Evolutionary conservation across 2,888 invertebrate species (phyloP).

Genomic region (Diploptera punctata): DNA sequence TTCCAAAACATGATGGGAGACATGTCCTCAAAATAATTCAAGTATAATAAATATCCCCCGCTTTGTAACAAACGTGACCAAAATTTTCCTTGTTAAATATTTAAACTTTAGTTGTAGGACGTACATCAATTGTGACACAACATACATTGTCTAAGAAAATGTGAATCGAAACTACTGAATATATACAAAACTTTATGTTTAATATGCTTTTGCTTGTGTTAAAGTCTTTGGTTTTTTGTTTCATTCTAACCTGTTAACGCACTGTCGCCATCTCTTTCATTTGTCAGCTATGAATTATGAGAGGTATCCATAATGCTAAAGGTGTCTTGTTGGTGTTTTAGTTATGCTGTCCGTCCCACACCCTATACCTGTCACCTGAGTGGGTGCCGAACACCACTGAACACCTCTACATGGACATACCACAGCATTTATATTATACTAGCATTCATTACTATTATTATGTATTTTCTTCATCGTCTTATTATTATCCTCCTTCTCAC

Average conservation of each 20-base stretch:
- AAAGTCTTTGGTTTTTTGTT: neutral
- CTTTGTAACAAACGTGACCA: too few species aligned
- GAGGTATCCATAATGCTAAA: slow-evolving; percentile 8
- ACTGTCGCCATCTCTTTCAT: neutral
- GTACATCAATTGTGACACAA: too few species aligned
- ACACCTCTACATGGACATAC: neutral
- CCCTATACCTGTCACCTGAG: slow-evolving; percentile 8
- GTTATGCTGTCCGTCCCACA: neutral
- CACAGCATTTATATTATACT: too few species aligned
- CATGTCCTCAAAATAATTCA: too few species aligned
- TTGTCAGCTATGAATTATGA: slow-evolving; percentile 23
- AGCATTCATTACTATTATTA: too few species aligned
- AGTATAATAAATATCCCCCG: too few species aligned
- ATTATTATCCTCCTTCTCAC: too few species aligned
- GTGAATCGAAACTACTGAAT: neutral
- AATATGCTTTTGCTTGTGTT: neutral
- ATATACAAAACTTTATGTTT: neutral
- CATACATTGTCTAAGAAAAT: too few species aligned
- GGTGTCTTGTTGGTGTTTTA: slow-evolving; percentile 1
- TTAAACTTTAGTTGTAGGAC: too few species aligned
- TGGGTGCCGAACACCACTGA: neutral
- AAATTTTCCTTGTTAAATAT: too few species aligned
- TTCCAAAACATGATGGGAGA: too few species aligned
- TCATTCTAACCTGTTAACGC: neutral
- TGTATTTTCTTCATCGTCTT: too few species aligned